phyloP scores from a whole-genome alignment of 2,797 vertebrate species.

The Anisognathus igniventris region DNA sequence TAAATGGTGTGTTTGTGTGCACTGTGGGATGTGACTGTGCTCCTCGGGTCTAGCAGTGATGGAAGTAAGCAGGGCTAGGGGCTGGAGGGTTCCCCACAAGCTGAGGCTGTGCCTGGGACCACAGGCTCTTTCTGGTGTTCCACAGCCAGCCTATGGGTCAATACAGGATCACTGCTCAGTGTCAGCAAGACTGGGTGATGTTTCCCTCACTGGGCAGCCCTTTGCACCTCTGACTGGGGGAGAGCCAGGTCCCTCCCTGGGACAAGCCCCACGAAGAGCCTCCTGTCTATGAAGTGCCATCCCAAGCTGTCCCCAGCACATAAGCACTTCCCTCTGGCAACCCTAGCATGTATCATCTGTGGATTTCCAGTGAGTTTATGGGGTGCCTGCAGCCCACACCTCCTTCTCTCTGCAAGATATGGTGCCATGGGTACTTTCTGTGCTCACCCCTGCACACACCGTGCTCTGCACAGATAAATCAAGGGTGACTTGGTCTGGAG shows the following conservation, averaged over 20 bases:
- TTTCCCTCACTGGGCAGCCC: neutral
- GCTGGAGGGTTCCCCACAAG: neutral
- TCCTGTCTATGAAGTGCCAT: neutral
- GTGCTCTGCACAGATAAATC: neutral
- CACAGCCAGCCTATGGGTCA: accelerated
- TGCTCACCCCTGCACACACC: too few species aligned
- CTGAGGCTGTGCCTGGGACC: neutral
- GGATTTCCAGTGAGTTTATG: neutral
- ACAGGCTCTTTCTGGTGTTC: neutral
- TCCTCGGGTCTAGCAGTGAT: accelerated
- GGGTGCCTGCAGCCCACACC: neutral
- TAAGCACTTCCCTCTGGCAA: accelerated
- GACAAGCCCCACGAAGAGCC: neutral
- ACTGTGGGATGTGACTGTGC: neutral
- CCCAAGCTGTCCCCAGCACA: neutral
- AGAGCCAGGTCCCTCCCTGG: neutral
- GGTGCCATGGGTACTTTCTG: neutral
- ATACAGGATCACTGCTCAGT: neutral
- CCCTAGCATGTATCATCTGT: neutral
- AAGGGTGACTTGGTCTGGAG: neutral
- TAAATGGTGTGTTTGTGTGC: neutral
- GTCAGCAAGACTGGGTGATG: accelerated
- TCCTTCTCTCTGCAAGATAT: neutral
- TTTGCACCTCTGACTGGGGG: neutral
- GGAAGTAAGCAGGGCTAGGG: neutral